phyloP scores from a whole-genome alignment of 2,888 invertebrate genomes.

The Acleris holmiana region DNA sequence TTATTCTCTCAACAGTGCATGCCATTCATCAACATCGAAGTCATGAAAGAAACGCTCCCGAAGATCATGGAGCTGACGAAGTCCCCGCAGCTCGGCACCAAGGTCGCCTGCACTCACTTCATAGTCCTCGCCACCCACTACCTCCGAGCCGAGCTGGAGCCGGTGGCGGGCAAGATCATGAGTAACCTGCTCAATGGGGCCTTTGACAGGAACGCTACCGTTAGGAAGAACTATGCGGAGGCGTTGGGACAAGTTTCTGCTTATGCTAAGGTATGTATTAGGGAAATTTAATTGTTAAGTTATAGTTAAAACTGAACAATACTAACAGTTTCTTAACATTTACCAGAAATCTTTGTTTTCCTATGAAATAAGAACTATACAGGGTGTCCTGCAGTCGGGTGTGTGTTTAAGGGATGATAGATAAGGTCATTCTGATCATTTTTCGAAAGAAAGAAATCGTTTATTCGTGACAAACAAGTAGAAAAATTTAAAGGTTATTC shows the following conservation, averaged over 20 bases:
- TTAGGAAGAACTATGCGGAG: conserved; percentile 92
- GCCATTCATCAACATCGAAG: conserved; percentile 90
- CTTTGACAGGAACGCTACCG: conserved; percentile 92
- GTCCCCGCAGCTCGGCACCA: conserved; percentile 92
- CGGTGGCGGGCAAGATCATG: conserved; percentile 84
- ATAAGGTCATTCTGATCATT: too few relatives aligned
- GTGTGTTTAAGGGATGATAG: too few relatives aligned
- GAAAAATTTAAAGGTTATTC: too few relatives aligned
- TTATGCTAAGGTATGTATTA: conserved; percentile 89
- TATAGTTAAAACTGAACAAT: too few relatives aligned
- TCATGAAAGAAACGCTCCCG: conserved; percentile 91
- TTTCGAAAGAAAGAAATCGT: too few relatives aligned
- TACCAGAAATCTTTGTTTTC: too few relatives aligned
- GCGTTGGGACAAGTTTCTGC: conserved; percentile 94
- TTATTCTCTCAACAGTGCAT: conserved; percentile 75
- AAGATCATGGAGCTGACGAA: conserved; percentile 92
- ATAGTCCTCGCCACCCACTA: conserved; percentile 87
- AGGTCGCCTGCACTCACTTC: conserved; percentile 92
- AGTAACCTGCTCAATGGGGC: conserved; percentile 88
- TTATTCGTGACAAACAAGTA: too few relatives aligned
- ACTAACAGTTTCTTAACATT: too few relatives aligned
- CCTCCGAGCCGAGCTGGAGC: conserved; percentile 81
- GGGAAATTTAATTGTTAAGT: too few relatives aligned
- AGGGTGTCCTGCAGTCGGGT: too few relatives aligned
- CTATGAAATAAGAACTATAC: too few relatives aligned